Evolutionary conservation across 2,888 invertebrate species (phyloP).

Genomic region (Pyrgus malvae): DNA sequence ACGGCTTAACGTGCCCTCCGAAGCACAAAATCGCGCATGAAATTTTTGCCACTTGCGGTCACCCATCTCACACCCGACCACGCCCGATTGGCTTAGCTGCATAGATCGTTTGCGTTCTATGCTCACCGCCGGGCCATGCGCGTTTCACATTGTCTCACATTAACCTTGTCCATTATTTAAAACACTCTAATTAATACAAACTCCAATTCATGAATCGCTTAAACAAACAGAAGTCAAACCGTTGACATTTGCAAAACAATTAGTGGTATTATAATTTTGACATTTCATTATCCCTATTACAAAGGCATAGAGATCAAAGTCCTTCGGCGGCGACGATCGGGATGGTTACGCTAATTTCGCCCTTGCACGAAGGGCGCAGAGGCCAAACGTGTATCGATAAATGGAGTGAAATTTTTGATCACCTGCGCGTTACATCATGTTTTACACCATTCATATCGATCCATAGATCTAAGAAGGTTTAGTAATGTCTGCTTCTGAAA

Average conservation of each 20-base stretch:
- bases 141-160: no score
- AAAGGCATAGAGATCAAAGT: neutral
- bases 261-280: constrained; percentile 1
- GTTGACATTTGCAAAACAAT: constrained; percentile 14
- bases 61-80: no score
- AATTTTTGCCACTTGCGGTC: no score
- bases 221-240: neutral
- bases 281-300: neutral
- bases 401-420: constrained; percentile 45
- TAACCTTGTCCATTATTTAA: neutral
- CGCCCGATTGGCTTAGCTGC: no score
- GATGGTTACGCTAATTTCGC: constrained; percentile 11
- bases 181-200: neutral
- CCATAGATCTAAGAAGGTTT: neutral
- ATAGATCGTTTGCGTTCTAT: no score
- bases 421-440: constrained; percentile 54
- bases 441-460: constrained; percentile 43
- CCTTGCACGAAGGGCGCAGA: constrained; percentile 9
- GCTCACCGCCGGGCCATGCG: no score
- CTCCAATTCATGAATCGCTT: neutral
- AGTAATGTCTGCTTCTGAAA: neutral
- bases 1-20: no score
- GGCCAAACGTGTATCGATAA: constrained; percentile 30
- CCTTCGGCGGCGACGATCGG: neutral
- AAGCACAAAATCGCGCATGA: no score